phyloP scores from a whole-genome alignment of 2,888 invertebrate species.

The Epinotia brunnichana region DNA sequence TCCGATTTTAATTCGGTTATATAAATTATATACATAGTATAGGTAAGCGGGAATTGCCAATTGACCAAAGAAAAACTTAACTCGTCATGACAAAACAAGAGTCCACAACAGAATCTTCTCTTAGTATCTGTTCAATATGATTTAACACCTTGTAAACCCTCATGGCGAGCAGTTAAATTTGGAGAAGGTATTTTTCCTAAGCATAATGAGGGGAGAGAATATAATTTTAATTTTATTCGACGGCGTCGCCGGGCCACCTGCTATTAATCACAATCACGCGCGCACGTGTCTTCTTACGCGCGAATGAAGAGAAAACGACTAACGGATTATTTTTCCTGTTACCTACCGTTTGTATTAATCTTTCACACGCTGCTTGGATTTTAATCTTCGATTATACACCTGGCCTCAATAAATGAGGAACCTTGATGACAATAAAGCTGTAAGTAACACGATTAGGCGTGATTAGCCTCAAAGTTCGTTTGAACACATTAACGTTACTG shows the following conservation, averaged over 20 bases:
- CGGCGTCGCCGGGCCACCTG: slow-evolving; percentile 58
- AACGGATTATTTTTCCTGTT: slow-evolving; percentile 65
- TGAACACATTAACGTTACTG: no score
- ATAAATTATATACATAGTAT: no score
- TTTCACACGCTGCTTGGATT: slow-evolving; percentile 52
- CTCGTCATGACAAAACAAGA: no score
- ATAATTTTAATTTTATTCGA: slow-evolving; percentile 72
- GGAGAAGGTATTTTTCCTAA: slow-evolving; percentile 52
- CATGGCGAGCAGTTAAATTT: neutral
- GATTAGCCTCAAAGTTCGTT: no score
- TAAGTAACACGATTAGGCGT: no score
- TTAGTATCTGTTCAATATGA: no score
- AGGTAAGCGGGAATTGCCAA: neutral
- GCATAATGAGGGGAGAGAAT: slow-evolving; percentile 62
- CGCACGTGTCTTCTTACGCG: slow-evolving; percentile 67
- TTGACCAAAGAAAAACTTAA: no score
- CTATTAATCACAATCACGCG: slow-evolving; percentile 73
- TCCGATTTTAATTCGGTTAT: neutral
- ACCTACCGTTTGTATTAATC: slow-evolving; percentile 57
- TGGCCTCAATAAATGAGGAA: neutral
- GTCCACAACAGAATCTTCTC: no score
- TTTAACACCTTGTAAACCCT: slow-evolving; percentile 4
- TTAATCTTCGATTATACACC: neutral
- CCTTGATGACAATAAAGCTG: neutral
- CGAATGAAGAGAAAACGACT: slow-evolving; percentile 70